These are phyloP conservation scores for Diploptera punctata DNA, from an alignment of 2,888 invertebrate genomes.

Conservation along the genomic window DNA sequence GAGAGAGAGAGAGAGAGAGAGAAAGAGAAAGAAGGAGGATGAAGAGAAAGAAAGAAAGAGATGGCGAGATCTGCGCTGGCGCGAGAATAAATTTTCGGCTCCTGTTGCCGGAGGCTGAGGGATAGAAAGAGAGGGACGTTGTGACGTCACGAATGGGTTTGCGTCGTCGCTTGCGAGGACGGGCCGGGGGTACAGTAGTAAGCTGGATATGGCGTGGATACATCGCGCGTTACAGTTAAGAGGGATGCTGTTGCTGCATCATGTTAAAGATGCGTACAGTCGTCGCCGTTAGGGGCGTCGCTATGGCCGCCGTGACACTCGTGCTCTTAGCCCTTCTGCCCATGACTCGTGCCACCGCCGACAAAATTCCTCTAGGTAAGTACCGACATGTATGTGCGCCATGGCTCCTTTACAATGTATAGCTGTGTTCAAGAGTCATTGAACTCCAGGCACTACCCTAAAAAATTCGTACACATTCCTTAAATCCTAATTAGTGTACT, in stretches of 20 bases:
- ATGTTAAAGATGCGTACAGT: constrained; percentile 5
- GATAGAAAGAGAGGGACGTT: no score
- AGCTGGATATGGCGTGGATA: not conserved
- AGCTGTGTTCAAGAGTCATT: no score
- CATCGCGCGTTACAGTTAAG: not conserved
- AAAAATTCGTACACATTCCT: no score
- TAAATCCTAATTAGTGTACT: no score
- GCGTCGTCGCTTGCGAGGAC: not conserved
- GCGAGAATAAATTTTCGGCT: not conserved
- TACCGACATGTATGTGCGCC: not conserved
- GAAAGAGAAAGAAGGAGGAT: no score
- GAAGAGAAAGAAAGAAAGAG: no score
- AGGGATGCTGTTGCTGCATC: constrained; percentile 21
- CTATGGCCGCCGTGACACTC: constrained; percentile 18
- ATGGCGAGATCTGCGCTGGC: not conserved
- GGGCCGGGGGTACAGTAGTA: constrained; percentile 16
- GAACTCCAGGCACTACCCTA: no score
- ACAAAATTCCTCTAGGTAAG: constrained; percentile 31
- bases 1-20: no score
- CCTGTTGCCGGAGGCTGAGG: constrained; percentile 30
- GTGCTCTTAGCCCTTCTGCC: constrained; percentile 10
- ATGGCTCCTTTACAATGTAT: no score
- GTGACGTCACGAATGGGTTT: constrained; percentile 18
- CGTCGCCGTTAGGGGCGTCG: constrained; percentile 26
- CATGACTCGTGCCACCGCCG: constrained; percentile 11